Evolutionary conservation across 2,797 vertebrate genomes (phyloP).

Genomic region (Diglossa cyanea): DNA sequence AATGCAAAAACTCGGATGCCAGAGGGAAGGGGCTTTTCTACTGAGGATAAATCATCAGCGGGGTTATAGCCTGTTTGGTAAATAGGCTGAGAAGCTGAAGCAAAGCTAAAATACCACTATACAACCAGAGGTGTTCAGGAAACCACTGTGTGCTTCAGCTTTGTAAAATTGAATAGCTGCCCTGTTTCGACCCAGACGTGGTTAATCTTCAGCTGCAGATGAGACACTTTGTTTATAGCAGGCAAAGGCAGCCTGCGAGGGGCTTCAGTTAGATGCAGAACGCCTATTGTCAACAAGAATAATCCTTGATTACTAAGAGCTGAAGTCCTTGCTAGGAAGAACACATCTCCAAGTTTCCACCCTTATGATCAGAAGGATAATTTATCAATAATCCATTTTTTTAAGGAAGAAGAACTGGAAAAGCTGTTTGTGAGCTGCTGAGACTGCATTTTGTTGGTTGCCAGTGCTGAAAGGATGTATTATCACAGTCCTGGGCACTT

Average conservation of each 20-base stretch:
- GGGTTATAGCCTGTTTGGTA: background rate
- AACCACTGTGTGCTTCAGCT: background rate
- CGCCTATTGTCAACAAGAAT: background rate
- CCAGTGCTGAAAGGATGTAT: constrained; percentile 4
- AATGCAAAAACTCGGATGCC: background rate
- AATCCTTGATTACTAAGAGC: background rate
- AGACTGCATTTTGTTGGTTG: background rate
- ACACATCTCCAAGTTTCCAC: background rate
- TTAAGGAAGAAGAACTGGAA: background rate
- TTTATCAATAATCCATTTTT: background rate
- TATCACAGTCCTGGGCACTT: constrained; percentile 21
- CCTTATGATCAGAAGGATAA: background rate
- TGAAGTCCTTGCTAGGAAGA: background rate
- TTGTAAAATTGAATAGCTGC: background rate
- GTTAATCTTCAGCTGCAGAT: constrained; percentile 3
- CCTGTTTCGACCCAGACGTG: background rate
- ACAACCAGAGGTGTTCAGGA: background rate
- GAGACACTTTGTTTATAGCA: background rate
- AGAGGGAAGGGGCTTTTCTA: background rate
- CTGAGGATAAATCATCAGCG: background rate
- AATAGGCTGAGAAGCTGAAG: background rate
- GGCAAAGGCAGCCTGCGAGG: background rate
- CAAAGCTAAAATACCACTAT: background rate
- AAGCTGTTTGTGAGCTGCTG: background rate
- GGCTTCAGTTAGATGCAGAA: background rate